These are phyloP conservation scores for Thryonomys swinderianus DNA, from an alignment of 2,113 vertebrate species.

Conservation along the genomic window DNA sequence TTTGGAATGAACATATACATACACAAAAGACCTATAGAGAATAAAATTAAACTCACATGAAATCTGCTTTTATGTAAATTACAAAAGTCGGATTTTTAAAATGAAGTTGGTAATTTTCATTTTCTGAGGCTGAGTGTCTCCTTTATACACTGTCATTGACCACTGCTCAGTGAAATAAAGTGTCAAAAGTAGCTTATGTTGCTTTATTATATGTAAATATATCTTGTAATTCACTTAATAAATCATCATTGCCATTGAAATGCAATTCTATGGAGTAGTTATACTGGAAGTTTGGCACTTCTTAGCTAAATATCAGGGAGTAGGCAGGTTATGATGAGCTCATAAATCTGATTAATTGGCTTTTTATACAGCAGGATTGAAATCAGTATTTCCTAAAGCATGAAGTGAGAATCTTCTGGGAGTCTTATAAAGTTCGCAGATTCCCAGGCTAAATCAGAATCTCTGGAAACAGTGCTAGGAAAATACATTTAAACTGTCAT, in stretches of 20 bases:
- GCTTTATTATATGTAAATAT: background rate
- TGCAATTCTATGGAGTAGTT: background rate
- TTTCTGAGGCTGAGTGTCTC: constrained; percentile 5
- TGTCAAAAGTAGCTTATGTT: background rate
- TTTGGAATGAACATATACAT: background rate
- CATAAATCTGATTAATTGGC: background rate
- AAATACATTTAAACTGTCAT: background rate
- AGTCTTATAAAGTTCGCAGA: background rate
- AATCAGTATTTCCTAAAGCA: background rate
- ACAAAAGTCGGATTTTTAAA: background rate
- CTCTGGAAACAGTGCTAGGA: background rate
- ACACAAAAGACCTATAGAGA: background rate
- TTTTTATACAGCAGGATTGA: background rate
- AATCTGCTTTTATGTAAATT: background rate
- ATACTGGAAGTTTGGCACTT: background rate
- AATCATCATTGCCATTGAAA: background rate
- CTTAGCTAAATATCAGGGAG: background rate
- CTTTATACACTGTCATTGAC: background rate
- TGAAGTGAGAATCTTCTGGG: background rate
- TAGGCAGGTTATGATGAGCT: background rate
- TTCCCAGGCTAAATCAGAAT: background rate
- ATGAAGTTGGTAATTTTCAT: background rate
- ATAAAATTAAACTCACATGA: background rate
- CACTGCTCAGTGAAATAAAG: background rate
- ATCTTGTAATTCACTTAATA: background rate